These are phyloP conservation scores for Eurosta solidaginis DNA, from an alignment of 1,140 invertebrate genomes.

Conservation along the genomic window DNA sequence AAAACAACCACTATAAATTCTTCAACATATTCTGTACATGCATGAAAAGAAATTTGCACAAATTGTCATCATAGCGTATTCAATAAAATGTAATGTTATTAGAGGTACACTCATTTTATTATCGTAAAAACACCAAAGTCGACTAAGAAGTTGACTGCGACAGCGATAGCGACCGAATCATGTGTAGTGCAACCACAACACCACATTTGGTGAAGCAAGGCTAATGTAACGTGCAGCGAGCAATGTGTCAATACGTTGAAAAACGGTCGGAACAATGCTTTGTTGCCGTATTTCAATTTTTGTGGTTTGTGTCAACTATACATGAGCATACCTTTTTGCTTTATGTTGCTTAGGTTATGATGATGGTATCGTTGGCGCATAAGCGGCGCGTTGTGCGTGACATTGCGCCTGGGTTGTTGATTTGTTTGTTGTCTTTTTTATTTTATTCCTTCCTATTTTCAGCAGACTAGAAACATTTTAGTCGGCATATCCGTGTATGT, in stretches of 20 bases:
- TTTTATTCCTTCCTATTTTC: no score
- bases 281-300: constrained; percentile 27
- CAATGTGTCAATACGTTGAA: constrained; percentile 24
- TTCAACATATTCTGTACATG: not conserved
- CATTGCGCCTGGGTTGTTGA: no score
- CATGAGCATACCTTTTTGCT: no score
- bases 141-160: not conserved
- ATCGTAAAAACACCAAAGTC: not conserved
- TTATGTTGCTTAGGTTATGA: no score
- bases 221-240: not conserved
- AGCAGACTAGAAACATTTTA: no score
- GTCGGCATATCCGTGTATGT: no score
- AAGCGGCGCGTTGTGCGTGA: no score
- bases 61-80: not conserved
- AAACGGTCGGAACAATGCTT: not conserved
- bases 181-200: not conserved
- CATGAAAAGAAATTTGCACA: not conserved
- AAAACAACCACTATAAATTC: not conserved
- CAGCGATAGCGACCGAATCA: not conserved
- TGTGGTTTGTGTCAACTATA: constrained; percentile 7
- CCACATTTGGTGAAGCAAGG: not conserved
- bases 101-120: not conserved
- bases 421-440: no score
- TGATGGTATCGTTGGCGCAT: no score
- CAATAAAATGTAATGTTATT: not conserved